Evolutionary conservation across 2,113 vertebrate species (phyloP).

Genomic region (Anolis sagrei): DNA sequence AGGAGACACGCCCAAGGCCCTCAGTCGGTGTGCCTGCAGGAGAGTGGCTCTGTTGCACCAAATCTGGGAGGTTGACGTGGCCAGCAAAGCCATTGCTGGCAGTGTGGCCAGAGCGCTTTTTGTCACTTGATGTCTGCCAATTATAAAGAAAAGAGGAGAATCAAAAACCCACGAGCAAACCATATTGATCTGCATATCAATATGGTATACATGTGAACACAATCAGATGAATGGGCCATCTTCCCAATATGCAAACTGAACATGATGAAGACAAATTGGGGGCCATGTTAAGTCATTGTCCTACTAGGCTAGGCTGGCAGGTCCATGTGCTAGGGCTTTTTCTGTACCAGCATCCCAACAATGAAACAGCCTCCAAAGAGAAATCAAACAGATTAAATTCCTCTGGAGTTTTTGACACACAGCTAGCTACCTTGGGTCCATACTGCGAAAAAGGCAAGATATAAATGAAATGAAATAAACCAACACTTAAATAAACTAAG

Average conservation of each 20-base stretch:
- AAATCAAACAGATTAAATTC: too few relatives aligned
- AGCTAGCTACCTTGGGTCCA: too few relatives aligned
- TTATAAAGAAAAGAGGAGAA: slow-evolving; percentile 57
- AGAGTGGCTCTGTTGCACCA: slow-evolving; percentile 95
- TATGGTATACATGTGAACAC: slow-evolving; percentile 23
- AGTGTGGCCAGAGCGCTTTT: slow-evolving; percentile 89
- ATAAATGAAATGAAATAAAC: too few relatives aligned
- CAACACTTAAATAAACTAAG: too few relatives aligned
- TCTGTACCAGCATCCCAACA: too few relatives aligned
- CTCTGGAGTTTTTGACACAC: background rate
- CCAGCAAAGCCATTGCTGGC: slow-evolving; percentile 94
- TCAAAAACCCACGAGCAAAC: slow-evolving; percentile 35
- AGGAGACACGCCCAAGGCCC: slow-evolving; percentile 81
- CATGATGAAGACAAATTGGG: too few relatives aligned
- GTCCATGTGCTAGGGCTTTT: too few relatives aligned
- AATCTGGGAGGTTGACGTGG: slow-evolving; percentile 95
- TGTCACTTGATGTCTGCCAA: slow-evolving; percentile 89
- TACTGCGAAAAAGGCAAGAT: too few relatives aligned
- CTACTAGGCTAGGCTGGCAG: too few relatives aligned
- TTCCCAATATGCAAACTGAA: slow-evolving; percentile 35
- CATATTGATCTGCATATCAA: slow-evolving; percentile 25
- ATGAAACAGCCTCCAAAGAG: too few relatives aligned
- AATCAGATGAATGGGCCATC: slow-evolving; percentile 31
- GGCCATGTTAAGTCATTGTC: slow-evolving; percentile 45
- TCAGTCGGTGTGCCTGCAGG: slow-evolving; percentile 88